These are phyloP conservation scores for Epinephelus cyanopodus DNA, from an alignment of 2,113 vertebrate species.

Conservation along the genomic window DNA sequence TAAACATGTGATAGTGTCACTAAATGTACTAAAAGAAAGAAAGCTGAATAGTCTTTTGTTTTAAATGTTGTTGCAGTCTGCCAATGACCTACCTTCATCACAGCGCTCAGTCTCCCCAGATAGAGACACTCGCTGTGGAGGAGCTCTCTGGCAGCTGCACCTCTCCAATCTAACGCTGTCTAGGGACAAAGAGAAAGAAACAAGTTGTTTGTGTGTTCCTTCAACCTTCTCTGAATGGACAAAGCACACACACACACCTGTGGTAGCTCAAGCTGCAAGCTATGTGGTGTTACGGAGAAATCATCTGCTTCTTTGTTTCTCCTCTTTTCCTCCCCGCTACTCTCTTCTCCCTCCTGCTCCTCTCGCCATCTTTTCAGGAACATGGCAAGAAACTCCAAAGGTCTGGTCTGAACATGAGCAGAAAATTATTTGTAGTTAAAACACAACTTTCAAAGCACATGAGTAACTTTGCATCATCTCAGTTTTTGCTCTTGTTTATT, in stretches of 20 bases:
- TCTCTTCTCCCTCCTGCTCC: slow-evolving; percentile 37
- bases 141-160: slow-evolving; percentile 79
- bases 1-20: neutral
- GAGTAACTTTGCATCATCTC: neutral
- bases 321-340: slow-evolving; percentile 10
- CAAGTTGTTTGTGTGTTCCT: no score
- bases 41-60: neutral
- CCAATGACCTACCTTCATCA: slow-evolving; percentile 66
- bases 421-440: neutral
- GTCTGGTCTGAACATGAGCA: slow-evolving; percentile 77
- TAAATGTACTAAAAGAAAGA: neutral
- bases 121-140: slow-evolving; percentile 84
- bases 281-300: slow-evolving; percentile 13
- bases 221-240: neutral
- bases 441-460: neutral
- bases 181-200: slow-evolving; percentile 42
- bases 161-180: slow-evolving; percentile 77
- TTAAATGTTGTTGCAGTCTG: neutral
- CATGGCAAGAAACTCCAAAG: slow-evolving; percentile 84
- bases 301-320: slow-evolving; percentile 8
- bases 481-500: neutral
- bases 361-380: slow-evolving; percentile 79
- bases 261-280: slow-evolving; percentile 17
- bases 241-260: slow-evolving; percentile 70
- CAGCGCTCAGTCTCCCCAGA: slow-evolving; percentile 74